Conservation (phyloP, 2,113 vertebrate species). For the Campylomormyrus tamandua region DNA sequence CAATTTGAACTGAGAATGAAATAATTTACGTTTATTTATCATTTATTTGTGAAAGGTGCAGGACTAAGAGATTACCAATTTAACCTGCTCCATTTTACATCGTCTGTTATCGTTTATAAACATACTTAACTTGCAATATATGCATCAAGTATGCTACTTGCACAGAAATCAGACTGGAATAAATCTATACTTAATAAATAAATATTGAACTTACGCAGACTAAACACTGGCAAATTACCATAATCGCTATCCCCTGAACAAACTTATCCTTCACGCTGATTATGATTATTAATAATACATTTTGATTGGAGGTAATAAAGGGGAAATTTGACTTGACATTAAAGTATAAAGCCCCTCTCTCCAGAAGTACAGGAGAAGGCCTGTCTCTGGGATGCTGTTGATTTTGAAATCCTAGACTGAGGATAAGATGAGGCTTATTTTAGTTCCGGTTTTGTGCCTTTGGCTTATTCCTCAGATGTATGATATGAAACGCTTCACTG, state of each 20-base stretch:
- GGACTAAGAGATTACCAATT: background rate
- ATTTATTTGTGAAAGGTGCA: background rate
- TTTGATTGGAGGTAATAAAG: background rate
- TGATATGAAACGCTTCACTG: background rate
- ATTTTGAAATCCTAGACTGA: background rate
- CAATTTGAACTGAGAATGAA: background rate
- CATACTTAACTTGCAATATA: background rate
- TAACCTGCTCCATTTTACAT: background rate
- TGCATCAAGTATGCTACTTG: background rate
- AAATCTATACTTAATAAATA: constrained; percentile 1
- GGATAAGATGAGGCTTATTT: background rate
- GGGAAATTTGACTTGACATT: background rate
- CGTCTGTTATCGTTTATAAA: background rate
- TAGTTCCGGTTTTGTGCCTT: background rate
- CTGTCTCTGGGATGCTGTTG: background rate
- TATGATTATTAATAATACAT: background rate
- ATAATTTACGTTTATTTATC: background rate
- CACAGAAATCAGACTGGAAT: background rate
- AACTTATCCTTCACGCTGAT: background rate
- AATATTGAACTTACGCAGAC: background rate
- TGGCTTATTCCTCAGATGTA: background rate
- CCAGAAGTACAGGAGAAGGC: background rate
- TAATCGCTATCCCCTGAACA: background rate
- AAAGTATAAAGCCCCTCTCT: background rate
- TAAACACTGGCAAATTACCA: constrained; percentile 2